Evolutionary conservation across 1,140 invertebrate genomes (phyloP).

Genomic region (Lepidotrigona ventralis): DNA sequence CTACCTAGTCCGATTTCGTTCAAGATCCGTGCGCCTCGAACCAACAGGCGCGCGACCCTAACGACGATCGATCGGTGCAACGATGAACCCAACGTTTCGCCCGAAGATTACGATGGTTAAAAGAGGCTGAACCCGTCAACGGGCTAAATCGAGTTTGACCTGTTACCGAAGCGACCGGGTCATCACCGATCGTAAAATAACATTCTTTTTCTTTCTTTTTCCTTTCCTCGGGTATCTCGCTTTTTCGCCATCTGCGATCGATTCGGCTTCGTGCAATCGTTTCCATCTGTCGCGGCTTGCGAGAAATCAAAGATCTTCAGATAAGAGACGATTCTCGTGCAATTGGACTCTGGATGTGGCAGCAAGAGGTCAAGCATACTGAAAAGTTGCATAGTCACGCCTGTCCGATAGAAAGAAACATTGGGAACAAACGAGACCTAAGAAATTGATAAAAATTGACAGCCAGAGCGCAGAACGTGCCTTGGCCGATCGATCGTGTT

Average conservation of each 20-base stretch:
- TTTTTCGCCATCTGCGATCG: too few relatives aligned
- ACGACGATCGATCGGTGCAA: background rate
- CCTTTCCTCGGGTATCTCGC: too few relatives aligned
- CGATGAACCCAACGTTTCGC: too few relatives aligned
- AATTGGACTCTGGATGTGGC: too few relatives aligned
- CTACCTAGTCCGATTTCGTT: background rate
- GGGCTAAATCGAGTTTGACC: background rate
- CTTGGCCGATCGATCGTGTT: too few relatives aligned
- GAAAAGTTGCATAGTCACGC: conserved; percentile 26
- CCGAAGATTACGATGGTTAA: background rate
- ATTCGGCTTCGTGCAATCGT: background rate
- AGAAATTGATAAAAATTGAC: background rate
- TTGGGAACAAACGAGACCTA: background rate
- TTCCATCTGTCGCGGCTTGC: conserved; percentile 5
- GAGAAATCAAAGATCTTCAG: background rate
- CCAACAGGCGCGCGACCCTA: background rate
- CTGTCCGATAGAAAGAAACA: background rate
- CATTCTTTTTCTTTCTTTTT: too few relatives aligned
- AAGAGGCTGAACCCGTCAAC: background rate
- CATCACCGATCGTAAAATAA: too few relatives aligned
- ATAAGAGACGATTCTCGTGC: conserved; percentile 26
- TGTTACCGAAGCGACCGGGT: background rate
- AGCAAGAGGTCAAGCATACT: background rate
- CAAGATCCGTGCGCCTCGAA: background rate
- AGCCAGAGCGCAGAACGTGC: background rate